Evolutionary conservation across 1,140 invertebrate species (phyloP).

Genomic region (Venustaconcha ellipsiformis): DNA sequence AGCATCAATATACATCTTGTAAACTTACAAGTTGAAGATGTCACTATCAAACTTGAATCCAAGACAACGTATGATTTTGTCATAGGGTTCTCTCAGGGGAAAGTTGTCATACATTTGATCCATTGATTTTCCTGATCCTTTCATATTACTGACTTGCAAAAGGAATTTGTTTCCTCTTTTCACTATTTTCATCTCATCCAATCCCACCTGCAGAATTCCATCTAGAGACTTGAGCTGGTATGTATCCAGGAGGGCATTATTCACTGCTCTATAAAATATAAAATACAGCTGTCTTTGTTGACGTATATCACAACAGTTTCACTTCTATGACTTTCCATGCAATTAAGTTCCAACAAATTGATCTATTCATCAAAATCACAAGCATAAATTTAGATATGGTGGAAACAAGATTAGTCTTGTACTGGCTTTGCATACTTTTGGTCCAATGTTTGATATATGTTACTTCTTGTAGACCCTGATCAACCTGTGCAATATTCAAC

Average conservation of each 20-base stretch:
- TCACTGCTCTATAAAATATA: conserved; percentile 66
- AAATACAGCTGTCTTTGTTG: background rate
- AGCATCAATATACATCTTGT: background rate
- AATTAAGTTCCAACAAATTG: no score
- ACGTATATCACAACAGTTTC: no score
- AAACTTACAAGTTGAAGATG: conserved; percentile 66
- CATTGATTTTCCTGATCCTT: conserved; percentile 2
- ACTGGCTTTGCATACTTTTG: no score
- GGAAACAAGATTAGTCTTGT: no score
- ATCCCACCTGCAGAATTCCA: conserved; percentile 66
- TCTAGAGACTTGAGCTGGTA: conserved; percentile 71
- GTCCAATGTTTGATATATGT: no score
- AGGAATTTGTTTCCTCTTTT: conserved; percentile 49
- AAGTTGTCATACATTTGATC: conserved; percentile 63
- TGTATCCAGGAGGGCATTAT: conserved; percentile 70
- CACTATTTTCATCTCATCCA: conserved; percentile 58
- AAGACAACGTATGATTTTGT: conserved; percentile 68
- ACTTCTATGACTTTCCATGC: no score
- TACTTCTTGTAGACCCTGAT: no score
- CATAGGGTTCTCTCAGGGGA: conserved; percentile 67
- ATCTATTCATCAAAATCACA: no score
- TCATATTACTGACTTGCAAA: conserved; percentile 22
- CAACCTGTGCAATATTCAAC: no score
- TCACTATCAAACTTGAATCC: conserved; percentile 68
- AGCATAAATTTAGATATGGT: no score